Evolutionary conservation across 2,888 invertebrate species (phyloP), one percentile per base, ranked within the genome.

Genomic region (Aquatica leii): DNA sequence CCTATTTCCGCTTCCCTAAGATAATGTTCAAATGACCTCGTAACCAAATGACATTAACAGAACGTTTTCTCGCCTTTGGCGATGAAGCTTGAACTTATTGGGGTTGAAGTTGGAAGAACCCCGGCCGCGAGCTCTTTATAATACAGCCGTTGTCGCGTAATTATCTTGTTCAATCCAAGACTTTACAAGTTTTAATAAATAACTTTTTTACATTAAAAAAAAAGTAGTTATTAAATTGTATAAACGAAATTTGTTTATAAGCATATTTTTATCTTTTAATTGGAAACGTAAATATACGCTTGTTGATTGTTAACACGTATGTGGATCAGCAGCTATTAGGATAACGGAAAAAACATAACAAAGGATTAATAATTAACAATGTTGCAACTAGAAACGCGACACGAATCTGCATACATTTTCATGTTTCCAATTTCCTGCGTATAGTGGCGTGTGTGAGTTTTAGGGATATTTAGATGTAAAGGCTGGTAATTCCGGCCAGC

Each of bases 351-450:
- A 24, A 46, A 41, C 37, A 41, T 21, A 20, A 57, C 56, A 52
- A 62, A 48, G 35, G 51, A 9, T 57, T 56, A 62, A 62, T 62
- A 62, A 62, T 56, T 62, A 62, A 56, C 56, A 31, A 6, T 11
- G 61, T 49, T 60, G 55, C 60, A 54, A 50, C 17, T 41, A 34
- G 56, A 49, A 54, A 51, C 46, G 46, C 59, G 48, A 50, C 53
- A 58, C 61, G 56, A 51, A 64, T 55, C 52, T 61, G 53, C 52
- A 60, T 77, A 73, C 74, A 76, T 76, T 76, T 75, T 76, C 76
- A 72, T 76, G 77, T 78, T 78, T 79, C 76, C 78, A 79, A 78
- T 78, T 78, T 78, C 78, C 78, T 75, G 76, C 71, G 72, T 76
- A 61, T 73, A 74, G 64, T 60, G 54, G 65, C 65, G 63, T 56